Evolutionary conservation across 2,113 vertebrate genomes (phyloP), one percentile per base, ranked within the genome.

Genomic region (Cynoglossus semilaevis): DNA sequence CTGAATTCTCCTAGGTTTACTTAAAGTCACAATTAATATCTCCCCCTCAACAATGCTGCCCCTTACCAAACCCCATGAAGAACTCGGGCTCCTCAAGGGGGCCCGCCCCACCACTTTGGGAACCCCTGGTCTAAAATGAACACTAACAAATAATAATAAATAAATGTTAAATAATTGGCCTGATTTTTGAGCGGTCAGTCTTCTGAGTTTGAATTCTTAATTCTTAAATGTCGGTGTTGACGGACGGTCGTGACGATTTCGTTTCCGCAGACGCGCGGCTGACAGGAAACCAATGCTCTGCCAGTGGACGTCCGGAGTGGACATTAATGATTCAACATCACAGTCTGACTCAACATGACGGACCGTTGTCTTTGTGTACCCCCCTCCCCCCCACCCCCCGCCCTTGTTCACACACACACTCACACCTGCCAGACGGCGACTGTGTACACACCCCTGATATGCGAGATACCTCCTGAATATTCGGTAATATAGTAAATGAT

Each of bases 291-390:
- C 58, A 18, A 62, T 55, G 51, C 34, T 9, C 19, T 70, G 19
- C 62, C 63, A 69, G 29, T 83, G 77, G 87, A 47, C 36, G 73
- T 83, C 88, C 73, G 88, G 46, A 68, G 76, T 73, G 18, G 53
- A 54, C 74, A 73, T 74, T 46, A 79, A 76, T 79, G 62, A 82
- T 82, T 83, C 70, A 91, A 87, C 68, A 69, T 57, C 67, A 71
- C 74, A 74, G 84, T 91, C 91, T 91, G 89, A 91, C 88, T 84
- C 82, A 79, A 85, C 87, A 86, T 91, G 82, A 63, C 8, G 85
- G 67, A 71, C 52, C 35, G 40, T 13, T 45, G 12, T 43, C 16
- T 64, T 35, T 87, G 38, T 87, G 83, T 81, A 88, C n/a, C 50
- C n/a, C 7, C 17, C 40, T 40, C 18, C 41, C 15, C 17, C 62